Evolutionary conservation across 2,797 vertebrate species (phyloP).

Genomic region (Choloepus didactylus): DNA sequence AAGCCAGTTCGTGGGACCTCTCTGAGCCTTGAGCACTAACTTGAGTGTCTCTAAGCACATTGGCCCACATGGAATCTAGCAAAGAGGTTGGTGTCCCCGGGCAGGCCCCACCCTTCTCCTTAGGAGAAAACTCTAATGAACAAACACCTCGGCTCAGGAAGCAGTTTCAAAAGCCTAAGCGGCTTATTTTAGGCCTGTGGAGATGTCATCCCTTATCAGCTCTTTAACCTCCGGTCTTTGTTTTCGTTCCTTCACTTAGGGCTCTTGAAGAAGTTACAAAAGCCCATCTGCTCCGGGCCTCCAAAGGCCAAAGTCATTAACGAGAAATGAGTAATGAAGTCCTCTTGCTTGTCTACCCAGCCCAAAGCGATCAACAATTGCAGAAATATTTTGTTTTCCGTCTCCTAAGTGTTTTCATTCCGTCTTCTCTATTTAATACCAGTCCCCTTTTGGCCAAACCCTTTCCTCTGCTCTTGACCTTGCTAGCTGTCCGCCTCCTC

Average conservation of each 20-base stretch:
- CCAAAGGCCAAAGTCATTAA: slow-evolving; percentile 52
- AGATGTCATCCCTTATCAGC: neutral
- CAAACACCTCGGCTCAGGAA: neutral
- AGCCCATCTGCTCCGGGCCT: slow-evolving; percentile 17
- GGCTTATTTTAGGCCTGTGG: neutral
- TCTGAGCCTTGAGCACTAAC: neutral
- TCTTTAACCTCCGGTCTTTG: slow-evolving; percentile 58
- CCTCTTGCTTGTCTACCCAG: slow-evolving; percentile 22
- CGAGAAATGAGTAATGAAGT: slow-evolving; percentile 20
- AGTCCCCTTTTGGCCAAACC: slow-evolving; percentile 24
- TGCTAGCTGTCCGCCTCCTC: neutral
- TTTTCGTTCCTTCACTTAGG: slow-evolving; percentile 37
- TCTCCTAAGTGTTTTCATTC: slow-evolving; percentile 23
- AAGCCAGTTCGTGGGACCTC: neutral
- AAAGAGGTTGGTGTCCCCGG: fast-evolving
- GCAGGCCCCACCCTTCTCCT: neutral
- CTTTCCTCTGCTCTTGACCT: neutral
- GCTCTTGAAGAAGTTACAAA: slow-evolving; percentile 63
- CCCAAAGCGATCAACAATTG: neutral
- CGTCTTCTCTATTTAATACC: slow-evolving; percentile 40
- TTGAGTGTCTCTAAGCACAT: fast-evolving
- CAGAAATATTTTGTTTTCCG: slow-evolving; percentile 41
- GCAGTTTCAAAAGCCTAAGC: neutral
- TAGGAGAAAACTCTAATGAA: neutral
- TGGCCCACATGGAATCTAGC: neutral